phyloP scores from a whole-genome alignment of 2,888 invertebrate genomes.

The Rhagium mordax region DNA sequence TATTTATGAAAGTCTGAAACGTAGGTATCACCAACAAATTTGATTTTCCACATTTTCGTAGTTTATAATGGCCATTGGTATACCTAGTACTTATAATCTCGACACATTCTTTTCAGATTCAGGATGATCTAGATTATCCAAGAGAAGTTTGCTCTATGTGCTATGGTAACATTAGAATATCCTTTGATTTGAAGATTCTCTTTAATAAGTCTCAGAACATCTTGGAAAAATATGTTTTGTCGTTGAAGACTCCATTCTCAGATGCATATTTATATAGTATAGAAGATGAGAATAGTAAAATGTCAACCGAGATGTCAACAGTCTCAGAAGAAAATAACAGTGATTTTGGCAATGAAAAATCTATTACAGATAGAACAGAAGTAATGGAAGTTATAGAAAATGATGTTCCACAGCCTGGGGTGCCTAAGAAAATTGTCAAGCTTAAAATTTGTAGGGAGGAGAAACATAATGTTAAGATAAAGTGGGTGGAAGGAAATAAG shows the following conservation, averaged over 20 bases:
- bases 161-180: conserved; percentile 14
- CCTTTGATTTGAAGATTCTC: conserved; percentile 24
- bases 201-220: conserved; percentile 34
- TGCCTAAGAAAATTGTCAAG: conserved; percentile 4
- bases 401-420: not conserved
- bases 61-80: too few relatives aligned
- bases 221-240: conserved; percentile 29
- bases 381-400: not conserved
- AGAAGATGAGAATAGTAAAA: conserved; percentile 3
- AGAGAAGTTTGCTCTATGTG: conserved; percentile 23
- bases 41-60: too few relatives aligned
- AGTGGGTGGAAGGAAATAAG: conserved; percentile 19
- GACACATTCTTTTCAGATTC: conserved; percentile 25
- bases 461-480: not conserved
- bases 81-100: too few relatives aligned
- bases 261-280: not conserved
- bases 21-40: too few relatives aligned
- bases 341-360: not conserved
- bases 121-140: conserved; percentile 19
- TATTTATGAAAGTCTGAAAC: not conserved
- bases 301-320: not conserved
- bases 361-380: not conserved
- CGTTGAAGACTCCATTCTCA: not conserved
- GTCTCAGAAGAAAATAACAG: not conserved
- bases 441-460: not conserved